A percentile compares a stretch with the other conserved stretches of the same genome.
phyloP scores from a whole-genome alignment of 1,140 invertebrate species.

The Monomorium pharaonis region DNA sequence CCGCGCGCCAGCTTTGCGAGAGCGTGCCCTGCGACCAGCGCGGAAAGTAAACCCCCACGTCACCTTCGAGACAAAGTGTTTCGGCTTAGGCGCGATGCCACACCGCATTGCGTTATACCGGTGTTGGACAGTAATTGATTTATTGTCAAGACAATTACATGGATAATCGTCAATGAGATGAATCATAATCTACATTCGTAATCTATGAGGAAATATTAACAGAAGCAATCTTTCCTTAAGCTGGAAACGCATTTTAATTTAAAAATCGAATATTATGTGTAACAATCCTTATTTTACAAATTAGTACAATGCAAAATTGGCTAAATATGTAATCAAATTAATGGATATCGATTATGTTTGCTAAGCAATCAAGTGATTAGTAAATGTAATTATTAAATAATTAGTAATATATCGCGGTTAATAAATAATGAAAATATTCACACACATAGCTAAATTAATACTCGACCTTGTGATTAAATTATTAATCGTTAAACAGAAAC shows the following conservation, averaged over 20 bases:
- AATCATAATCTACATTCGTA: background rate
- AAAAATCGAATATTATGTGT: conserved; percentile 1
- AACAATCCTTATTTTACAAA: background rate
- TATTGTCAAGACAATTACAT: background rate
- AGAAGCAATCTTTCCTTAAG: background rate
- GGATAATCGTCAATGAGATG: background rate
- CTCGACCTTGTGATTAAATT: conserved; percentile 12
- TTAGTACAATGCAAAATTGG: conserved; percentile 17
- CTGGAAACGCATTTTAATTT: background rate
- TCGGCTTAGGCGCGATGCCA: background rate
- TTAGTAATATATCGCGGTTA: conserved; percentile 7
- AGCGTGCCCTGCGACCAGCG: background rate
- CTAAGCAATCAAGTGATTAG: conserved; percentile 39
- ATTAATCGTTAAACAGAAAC: conserved; percentile 17
- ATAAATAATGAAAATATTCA: conserved; percentile 30
- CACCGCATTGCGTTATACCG: background rate
- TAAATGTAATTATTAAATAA: conserved; percentile 38
- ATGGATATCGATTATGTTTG: conserved; percentile 16
- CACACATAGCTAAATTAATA: conserved; percentile 21
- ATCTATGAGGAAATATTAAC: background rate
- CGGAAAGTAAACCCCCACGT: background rate
- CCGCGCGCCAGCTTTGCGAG: conserved; percentile 32
- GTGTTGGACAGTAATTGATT: conserved; percentile 3
- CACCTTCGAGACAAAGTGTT: background rate
- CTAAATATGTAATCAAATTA: conserved; percentile 28